phyloP scores from a whole-genome alignment of 2,797 vertebrate species.

The Botia almorhae region DNA sequence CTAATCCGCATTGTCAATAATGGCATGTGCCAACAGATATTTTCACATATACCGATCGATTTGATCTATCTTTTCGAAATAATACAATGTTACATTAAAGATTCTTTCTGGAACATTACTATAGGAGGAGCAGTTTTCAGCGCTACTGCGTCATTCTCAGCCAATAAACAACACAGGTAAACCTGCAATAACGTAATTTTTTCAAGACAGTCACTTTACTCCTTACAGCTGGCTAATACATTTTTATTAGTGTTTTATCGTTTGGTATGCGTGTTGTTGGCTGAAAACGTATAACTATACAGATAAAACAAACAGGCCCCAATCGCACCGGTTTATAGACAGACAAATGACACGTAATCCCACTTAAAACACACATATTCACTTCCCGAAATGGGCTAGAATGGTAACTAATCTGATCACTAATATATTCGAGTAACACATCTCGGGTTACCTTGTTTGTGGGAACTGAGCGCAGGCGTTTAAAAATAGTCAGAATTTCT shows the following conservation, averaged over 20 bases:
- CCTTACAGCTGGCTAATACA: background rate
- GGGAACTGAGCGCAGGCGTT: conserved; percentile 85
- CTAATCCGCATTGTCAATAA: background rate
- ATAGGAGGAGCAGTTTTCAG: conserved; percentile 26
- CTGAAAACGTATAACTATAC: background rate
- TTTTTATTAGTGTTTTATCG: background rate
- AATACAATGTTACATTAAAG: no score
- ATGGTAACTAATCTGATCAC: background rate
- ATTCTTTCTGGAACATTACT: background rate
- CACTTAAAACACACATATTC: conserved; percentile 7
- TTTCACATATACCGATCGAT: background rate
- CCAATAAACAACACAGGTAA: background rate
- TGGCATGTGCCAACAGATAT: background rate
- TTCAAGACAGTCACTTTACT: background rate
- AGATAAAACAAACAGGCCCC: conserved; percentile 8
- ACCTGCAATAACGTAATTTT: background rate
- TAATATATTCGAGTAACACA: background rate
- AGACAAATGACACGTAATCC: conserved; percentile 54
- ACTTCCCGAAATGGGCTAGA: background rate
- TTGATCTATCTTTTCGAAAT: background rate
- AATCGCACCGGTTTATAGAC: conserved; percentile 42
- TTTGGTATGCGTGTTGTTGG: background rate
- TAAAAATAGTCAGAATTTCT: conserved; percentile 91
- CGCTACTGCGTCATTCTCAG: conserved; percentile 27
- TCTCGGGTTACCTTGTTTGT: conserved; percentile 87